Evolutionary conservation across 2,113 vertebrate species (phyloP), one percentile per base, ranked within the genome.

Genomic region (Chlorodrepanis virens): DNA sequence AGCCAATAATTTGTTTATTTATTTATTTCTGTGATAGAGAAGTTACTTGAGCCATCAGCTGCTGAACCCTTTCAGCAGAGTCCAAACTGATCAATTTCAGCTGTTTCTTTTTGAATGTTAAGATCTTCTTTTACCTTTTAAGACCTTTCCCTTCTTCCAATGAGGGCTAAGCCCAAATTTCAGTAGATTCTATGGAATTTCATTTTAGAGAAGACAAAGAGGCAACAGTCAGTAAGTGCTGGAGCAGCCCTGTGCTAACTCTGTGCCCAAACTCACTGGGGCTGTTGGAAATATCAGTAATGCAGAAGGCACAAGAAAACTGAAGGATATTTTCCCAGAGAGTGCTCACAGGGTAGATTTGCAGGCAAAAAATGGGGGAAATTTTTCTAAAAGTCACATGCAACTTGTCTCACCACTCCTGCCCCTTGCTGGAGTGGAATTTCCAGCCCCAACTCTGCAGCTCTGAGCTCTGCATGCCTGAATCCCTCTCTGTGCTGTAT

Each of bases 341-440:
- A 23, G 12, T 19, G 12, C 52, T 84, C 67, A 37, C 22, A 8
- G 28, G 31, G 29, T 24, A n/a, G 44, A 16, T 65, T 40, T 77
- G 37, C 16, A 45, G 44, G 50, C 6, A 11, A 64, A 39, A 80
- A 54, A 2, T 0, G n/a, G 0, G 44, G 3, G 19, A 42, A 65
- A 3, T 18, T 21, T 56, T 27, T 60, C 21, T 50, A 4, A 54
- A 88, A 3, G 2, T 68, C 54, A 28, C 4, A 1, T 3, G 2
- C 15, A 27, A 19, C 70, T 59, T 5, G 0, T 52, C 40, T 54
- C 49, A 45, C 27, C 67, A 24, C 1, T 0, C 22, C 60, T 93
- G 15, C 7, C 20, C 37, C 0, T 4, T 28, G 39, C 25, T 42
- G 68, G 37, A 39, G 37, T 42, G 76, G 64, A 86, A 72, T 31